Evolutionary conservation across 2,797 vertebrate genomes (phyloP).

Genomic region (Dendrocincla tyrannina): DNA sequence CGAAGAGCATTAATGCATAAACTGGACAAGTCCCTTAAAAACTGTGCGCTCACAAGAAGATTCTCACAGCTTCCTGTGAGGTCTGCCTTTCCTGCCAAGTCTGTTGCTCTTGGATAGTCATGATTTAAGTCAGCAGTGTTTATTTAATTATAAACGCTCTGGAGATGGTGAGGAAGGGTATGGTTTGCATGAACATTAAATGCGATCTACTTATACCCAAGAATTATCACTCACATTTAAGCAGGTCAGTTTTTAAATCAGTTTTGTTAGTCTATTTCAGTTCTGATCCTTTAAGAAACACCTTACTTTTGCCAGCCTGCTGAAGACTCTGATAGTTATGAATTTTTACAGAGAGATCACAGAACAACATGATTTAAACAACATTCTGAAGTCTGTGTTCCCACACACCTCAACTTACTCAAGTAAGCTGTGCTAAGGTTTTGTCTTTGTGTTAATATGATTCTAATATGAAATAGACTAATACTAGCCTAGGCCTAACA

Average conservation of each 20-base stretch:
- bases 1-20: background rate
- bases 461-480: background rate
- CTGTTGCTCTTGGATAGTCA: background rate
- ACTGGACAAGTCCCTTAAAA: background rate
- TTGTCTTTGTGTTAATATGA: background rate
- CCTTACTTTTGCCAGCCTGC: background rate
- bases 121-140: background rate
- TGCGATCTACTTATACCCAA: background rate
- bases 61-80: background rate
- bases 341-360: background rate
- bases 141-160: background rate
- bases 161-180: background rate
- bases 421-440: background rate
- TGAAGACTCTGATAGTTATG: background rate
- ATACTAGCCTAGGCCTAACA: background rate
- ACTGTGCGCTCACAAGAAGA: background rate
- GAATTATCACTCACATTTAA: background rate
- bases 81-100: background rate
- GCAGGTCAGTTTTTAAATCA: background rate
- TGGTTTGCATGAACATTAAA: background rate
- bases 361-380: background rate
- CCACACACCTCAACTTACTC: background rate
- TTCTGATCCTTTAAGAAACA: background rate
- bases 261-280: background rate
- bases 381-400: background rate